Conservation (phyloP, 2,797 vertebrate species). For the Brachyrhaphis roseni region DNA sequence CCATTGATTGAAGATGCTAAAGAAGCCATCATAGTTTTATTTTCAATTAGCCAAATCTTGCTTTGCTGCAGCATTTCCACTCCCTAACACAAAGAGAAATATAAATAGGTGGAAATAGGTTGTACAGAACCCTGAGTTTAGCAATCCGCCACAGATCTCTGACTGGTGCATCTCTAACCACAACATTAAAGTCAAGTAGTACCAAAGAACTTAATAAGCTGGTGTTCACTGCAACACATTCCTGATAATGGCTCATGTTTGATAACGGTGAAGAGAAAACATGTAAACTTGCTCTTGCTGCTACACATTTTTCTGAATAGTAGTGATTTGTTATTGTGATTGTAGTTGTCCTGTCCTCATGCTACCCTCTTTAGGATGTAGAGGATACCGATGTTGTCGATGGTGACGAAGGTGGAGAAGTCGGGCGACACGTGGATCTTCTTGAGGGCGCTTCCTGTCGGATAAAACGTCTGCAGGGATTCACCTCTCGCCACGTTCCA, state of each 20-base stretch:
- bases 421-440: conserved; percentile 87
- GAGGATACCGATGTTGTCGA: conserved; percentile 95
- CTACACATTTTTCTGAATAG: background rate
- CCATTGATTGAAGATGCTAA: background rate
- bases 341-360: conserved; percentile 1
- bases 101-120: background rate
- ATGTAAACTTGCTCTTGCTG: conserved; percentile 1
- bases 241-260: background rate
- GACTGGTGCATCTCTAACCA: background rate
- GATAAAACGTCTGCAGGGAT: conserved; percentile 93
- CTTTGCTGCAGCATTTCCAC: background rate
- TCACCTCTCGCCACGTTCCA: conserved; percentile 89
- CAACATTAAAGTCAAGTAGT: background rate
- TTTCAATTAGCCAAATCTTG: background rate
- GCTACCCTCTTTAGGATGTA: conserved; percentile 89
- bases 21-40: background rate
- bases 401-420: conserved; percentile 92
- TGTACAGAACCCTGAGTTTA: background rate
- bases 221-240: conserved; percentile 1
- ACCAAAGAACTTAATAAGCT: background rate
- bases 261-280: background rate
- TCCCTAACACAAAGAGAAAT: background rate
- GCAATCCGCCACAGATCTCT: background rate
- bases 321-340: background rate
- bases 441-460: conserved; percentile 89